Evolutionary conservation across 2,888 invertebrate genomes (phyloP), one percentile per base, ranked within the genome.

Genomic region (Drosophila recens): DNA sequence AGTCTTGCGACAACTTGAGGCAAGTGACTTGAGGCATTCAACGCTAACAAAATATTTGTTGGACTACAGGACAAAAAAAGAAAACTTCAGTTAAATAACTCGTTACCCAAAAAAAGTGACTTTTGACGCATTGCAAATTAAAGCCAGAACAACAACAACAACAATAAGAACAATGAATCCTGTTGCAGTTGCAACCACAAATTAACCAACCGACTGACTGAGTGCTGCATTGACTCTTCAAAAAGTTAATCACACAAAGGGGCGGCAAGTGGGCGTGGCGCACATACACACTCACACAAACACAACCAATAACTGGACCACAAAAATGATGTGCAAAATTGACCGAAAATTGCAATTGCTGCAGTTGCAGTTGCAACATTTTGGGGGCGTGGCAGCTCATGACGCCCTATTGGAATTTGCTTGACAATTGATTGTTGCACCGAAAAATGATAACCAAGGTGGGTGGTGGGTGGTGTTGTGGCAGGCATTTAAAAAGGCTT

Each of bases 241-340:
- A 72, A 75, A 87, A 84, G 82, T 87, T 84, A 83, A 83, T 87
- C 82, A 72, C 79, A 66, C 40, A 53, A 52, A 40, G 17, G 36
- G 65, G 64, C 65, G 34, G 20, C 54, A 77, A 66, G 67, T 43
- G 42, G 64, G 70, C 66, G 75, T 78, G 62, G 54, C 54, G 46
- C 30, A 38, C 56, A 33, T 52, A 45, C 30, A 53, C 38, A 38
- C 46, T 13, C 33, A 64, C 5, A 27, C 27, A n/a, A n/a, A n/a
- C n/a, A 45, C 23, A 48, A 23, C 15, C 30, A 69, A 67, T 42
- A 52, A 64, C 34, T 70, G 72, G 61, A 85, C 83, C 83, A 69
- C 83, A 85, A 85, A 87, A 83, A 85, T 83, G 72, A 83, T 87
- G 86, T 85, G 67, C 64, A 70, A 80, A 83, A 83, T 82, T 77